Conservation (phyloP, 2,797 vertebrate species). For the Rhynchonycteris naso region DNA sequence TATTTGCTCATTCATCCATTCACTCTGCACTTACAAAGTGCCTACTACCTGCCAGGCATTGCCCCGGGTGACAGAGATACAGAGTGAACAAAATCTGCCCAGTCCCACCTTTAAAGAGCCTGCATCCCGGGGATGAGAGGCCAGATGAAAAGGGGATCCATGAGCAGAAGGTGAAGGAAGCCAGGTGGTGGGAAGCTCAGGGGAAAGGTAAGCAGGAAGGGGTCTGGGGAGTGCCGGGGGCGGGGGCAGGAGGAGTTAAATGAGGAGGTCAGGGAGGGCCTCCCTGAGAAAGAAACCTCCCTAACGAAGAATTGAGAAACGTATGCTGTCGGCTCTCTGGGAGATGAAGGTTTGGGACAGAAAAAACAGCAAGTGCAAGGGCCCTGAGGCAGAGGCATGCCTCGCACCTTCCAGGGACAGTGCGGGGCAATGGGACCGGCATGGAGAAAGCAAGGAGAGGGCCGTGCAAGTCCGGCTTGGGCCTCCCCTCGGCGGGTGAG, state of each 20-base stretch:
- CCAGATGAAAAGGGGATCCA: no score
- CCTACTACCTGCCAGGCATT: not conserved
- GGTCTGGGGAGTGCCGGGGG: not conserved
- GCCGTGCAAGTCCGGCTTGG: not conserved
- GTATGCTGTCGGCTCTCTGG: not conserved
- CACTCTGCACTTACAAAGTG: fast-evolving
- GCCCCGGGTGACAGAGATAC: not conserved
- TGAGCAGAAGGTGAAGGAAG: not conserved
- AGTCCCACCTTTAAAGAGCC: not conserved
- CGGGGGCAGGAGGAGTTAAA: not conserved
- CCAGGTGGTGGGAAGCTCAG: fast-evolving
- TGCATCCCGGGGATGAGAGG: not conserved
- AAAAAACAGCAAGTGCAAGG: not conserved
- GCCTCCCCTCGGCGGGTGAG: not conserved
- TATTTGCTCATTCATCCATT: not conserved
- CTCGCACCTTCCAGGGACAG: not conserved
- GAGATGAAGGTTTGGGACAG: not conserved
- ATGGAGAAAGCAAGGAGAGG: fast-evolving
- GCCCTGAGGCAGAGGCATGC: not conserved
- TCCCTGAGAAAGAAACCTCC: not conserved
- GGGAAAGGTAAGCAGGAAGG: not conserved
- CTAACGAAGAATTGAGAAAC: not conserved
- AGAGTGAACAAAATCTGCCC: not conserved
- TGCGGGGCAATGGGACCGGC: not conserved
- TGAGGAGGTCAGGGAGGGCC: no score